Evolutionary conservation across 2,113 vertebrate species (phyloP), one percentile per base, ranked within the genome.

Genomic region (Lates calcarifer): DNA sequence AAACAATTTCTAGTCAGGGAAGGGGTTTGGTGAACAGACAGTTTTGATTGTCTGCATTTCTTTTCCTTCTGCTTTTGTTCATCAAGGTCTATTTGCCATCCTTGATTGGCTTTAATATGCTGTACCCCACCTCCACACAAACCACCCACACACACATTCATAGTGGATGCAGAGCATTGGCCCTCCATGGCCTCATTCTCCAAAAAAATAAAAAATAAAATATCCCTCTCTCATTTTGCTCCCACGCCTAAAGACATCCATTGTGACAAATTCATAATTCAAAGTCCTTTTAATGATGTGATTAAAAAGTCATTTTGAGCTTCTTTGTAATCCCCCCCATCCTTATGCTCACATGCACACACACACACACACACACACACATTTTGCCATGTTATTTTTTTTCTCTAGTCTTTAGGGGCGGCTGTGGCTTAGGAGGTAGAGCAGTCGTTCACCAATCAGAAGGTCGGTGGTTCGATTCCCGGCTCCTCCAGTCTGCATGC

Each of bases 271-370:
- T 92, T 92, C 87, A 92, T 91, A 88, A 94, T 91, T 90, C 84
- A 92, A 91, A 92, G 83, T 90, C 80, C 64, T 87, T 88, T 91
- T 93, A 94, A 94, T 92, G 91, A 94, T 87, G 89, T 93, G 87
- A 93, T 93, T 94, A 94, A 93, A 94, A 94, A 94, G 87, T 82
- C 68, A 93, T 93, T 93, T 89, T 89, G 81, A 35, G 82, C 83
- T 79, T 89, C 77, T 80, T 83, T 83, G 73, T 77, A 78, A 37
- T 47, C 70, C 51, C 72, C 66, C 66, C 57, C n/a, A 57, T 35
- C 15, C 55, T 68, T 53, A 71, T 63, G 31, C 35, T 37, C 64
- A 22, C 62, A 47, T 64, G 15, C 49, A 70, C 61, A 83, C 74
- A 63, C 56, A 56, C 47, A 39, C 68, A 53, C 56, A 28, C 45